Conservation (phyloP, 2,888 invertebrate species). For the Lithosia quadra region DNA sequence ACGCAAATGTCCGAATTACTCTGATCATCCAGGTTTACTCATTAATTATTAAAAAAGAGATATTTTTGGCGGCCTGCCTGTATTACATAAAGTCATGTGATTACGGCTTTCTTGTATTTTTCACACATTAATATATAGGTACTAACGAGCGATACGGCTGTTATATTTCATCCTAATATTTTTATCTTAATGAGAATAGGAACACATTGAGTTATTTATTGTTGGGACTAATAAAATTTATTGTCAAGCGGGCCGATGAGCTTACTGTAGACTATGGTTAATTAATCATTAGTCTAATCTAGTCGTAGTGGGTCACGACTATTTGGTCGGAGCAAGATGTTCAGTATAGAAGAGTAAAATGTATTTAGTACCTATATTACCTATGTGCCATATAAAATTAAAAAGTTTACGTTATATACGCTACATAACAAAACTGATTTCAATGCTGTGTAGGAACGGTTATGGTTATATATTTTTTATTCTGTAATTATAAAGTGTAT, state of each 20-base stretch:
- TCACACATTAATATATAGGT: conserved; percentile 40
- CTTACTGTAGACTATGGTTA: conserved; percentile 35
- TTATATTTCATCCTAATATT: conserved; percentile 46
- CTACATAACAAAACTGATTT: too few relatives aligned
- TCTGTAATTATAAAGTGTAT: too few relatives aligned
- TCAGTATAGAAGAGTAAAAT: background rate
- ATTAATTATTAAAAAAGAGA: conserved; percentile 60
- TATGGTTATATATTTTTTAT: too few relatives aligned
- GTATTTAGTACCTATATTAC: too few relatives aligned
- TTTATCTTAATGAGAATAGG: conserved; percentile 44
- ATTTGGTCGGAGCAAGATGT: background rate
- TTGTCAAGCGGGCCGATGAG: conserved; percentile 37
- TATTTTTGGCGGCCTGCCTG: conserved; percentile 59
- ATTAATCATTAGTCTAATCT: conserved; percentile 44
- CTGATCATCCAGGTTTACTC: conserved; percentile 51
- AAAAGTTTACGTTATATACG: too few relatives aligned
- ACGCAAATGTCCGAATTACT: conserved; percentile 49
- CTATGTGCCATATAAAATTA: too few relatives aligned
- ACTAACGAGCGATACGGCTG: conserved; percentile 38
- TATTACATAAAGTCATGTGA: conserved; percentile 47
- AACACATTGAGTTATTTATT: conserved; percentile 48
- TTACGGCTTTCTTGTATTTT: conserved; percentile 45
- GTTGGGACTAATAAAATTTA: conserved; percentile 41
- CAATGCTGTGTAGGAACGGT: too few relatives aligned
- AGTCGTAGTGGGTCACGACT: conserved; percentile 15